Evolutionary conservation across 2,888 invertebrate genomes (phyloP).

Genomic region (Pherbina coryleti): DNA sequence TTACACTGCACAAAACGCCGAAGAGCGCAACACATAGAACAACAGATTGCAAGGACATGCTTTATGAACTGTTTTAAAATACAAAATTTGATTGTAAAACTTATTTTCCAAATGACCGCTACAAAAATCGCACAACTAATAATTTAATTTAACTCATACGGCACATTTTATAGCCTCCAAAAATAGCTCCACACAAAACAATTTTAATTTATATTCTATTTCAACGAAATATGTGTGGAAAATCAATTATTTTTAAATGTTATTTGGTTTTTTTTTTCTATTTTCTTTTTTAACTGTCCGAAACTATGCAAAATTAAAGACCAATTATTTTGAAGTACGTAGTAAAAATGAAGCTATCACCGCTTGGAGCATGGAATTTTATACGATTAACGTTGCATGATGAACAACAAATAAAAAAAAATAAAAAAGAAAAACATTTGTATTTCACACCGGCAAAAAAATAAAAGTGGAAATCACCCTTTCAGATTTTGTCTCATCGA

Average conservation of each 20-base stretch:
- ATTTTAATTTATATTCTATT: neutral
- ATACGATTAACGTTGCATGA: constrained; percentile 10
- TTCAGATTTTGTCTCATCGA: constrained; percentile 13
- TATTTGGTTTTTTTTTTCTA: neutral
- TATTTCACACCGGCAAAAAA: neutral
- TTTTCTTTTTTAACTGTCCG: neutral
- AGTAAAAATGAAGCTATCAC: constrained; percentile 29
- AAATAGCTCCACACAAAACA: neutral
- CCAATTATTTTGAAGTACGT: constrained; percentile 23
- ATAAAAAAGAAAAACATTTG: neutral
- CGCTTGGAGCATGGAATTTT: constrained; percentile 24
- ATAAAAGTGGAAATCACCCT: neutral
- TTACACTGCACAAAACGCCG: constrained; percentile 43
- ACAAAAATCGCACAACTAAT: too few relatives aligned
- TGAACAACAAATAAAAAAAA: neutral
- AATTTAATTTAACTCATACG: too few relatives aligned
- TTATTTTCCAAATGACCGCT: neutral
- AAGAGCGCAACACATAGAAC: constrained; percentile 40
- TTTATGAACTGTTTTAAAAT: neutral
- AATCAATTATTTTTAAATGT: neutral
- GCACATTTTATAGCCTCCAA: too few relatives aligned
- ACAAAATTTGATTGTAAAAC: neutral
- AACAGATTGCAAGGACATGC: constrained; percentile 7
- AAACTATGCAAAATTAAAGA: neutral
- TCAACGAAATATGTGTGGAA: neutral